Base-by-base conservation (phyloP, 2,888 invertebrate genomes). In the Archips xylosteana region DNA sequence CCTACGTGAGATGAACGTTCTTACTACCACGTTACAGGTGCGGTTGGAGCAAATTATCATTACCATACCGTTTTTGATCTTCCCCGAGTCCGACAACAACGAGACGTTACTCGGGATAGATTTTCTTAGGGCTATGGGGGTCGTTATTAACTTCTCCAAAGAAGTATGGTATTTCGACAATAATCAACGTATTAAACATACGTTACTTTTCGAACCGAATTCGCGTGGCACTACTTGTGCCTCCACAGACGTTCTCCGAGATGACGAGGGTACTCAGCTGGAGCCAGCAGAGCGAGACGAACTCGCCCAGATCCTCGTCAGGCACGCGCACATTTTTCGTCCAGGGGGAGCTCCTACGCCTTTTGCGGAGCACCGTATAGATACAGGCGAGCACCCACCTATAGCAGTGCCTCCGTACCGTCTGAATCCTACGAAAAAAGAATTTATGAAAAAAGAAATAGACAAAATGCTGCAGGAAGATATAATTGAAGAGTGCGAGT, bases 21-120 rank as follows among this genome's bases (percentile, higher is more conserved):
- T 60, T n/a, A 39, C n/a, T 13, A 60, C 60, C 36, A 60, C 60
- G 36, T 60, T 60, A 39, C 36, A 60, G 39, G 60, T 60, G 60
- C 60, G 60, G 10, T 36, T 60, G 12, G 60, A 60, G n/a, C 60
- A 60, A 32, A 13, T 13, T 10, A 13, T 60, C 32, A n/a, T 60
- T 6, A 60, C 12, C 1, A n/a, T 60, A 34, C 60, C 60, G 6
- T 60, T 60, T 32, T 34, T 60, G 36, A 60, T 60, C 39, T 60
- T 60, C 13, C 60, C 60, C 36, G 36, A 60, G 12, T 9, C 60
- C 2, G 34, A 34, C 12, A 60, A 60, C 34, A 60, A 60, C 60
- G 60, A 60, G n/a, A 60, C 60, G 60, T 60, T 60, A 36, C 34
- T 60, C 34, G 60, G 60, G 23, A 23, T 23, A 23, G 23, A 23